These are phyloP conservation scores for Rhopilema esculentum DNA, from an alignment of 30 jellyfish, hydroid and myxozoan species.

Conservation along the genomic window DNA sequence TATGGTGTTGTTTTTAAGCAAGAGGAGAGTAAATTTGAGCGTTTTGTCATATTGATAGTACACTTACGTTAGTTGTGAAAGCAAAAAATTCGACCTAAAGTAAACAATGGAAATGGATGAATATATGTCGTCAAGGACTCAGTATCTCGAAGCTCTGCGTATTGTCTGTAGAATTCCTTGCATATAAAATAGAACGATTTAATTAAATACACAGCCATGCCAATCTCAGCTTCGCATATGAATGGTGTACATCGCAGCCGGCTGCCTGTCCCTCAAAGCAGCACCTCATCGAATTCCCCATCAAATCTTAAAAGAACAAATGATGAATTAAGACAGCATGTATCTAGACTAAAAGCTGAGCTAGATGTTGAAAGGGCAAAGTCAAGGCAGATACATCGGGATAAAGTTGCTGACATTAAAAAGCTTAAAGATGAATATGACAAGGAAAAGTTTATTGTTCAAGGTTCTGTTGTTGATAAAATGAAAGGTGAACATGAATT, in stretches of 20 bases:
- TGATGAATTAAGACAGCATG: conserved; percentile 84
- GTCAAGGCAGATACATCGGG: conserved; percentile 85
- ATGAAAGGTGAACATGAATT: conserved; percentile 62
- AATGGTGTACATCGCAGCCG: conserved; percentile 67
- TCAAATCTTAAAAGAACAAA: conserved; percentile 76
- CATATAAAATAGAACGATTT: not conserved
- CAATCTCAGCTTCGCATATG: conserved; percentile 45
- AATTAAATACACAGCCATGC: conserved; percentile 10
- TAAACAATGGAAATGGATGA: not conserved
- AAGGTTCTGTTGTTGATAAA: conserved; percentile 49
- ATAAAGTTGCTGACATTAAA: conserved; percentile 88
- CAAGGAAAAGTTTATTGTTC: conserved; percentile 55
- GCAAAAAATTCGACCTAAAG: not conserved
- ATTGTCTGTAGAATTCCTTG: no score
- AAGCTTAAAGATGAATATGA: conserved; percentile 79
- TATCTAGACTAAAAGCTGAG: conserved; percentile 77
- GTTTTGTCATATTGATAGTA: not conserved
- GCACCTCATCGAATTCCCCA: conserved; percentile 52
- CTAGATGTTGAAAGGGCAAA: conserved; percentile 83
- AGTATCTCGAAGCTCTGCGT: not conserved
- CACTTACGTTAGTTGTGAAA: not conserved
- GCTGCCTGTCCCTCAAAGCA: conserved; percentile 51
- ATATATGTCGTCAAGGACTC: not conserved
- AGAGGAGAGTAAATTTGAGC: no score
- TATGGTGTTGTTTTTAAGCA: no score